These are phyloP conservation scores for Sceloporus tristichus DNA, from an alignment of 2,113 vertebrate species.

Conservation along the genomic window DNA sequence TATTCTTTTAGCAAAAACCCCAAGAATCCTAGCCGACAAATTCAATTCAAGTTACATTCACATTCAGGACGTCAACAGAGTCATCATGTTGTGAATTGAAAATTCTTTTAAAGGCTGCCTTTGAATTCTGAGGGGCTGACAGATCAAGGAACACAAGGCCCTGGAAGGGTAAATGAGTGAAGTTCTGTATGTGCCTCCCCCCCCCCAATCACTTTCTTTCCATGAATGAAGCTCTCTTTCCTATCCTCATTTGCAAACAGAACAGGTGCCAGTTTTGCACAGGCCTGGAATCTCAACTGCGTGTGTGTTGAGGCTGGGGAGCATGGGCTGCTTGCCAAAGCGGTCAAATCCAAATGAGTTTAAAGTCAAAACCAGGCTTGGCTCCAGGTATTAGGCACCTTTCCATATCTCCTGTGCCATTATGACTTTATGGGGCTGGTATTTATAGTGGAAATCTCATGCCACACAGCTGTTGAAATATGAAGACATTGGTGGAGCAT, in stretches of 20 bases:
- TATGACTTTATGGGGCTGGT: conserved; percentile 8
- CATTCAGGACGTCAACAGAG: conserved; percentile 75
- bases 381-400: conserved; percentile 22
- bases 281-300: conserved; percentile 67
- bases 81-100: conserved; percentile 75
- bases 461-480: conserved; percentile 31
- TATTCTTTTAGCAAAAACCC: conserved; percentile 66
- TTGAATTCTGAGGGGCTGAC: conserved; percentile 80
- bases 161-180: conserved; percentile 81
- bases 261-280: conserved; percentile 68
- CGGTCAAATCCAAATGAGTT: conserved; percentile 50
- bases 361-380: conserved; percentile 56
- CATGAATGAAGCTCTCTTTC: conserved; percentile 77
- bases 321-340: conserved; percentile 68
- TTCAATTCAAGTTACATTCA: conserved; percentile 75
- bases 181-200: conserved; percentile 55
- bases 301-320: background rate
- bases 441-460: conserved; percentile 25
- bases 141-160: conserved; percentile 80
- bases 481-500: background rate
- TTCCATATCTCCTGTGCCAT: background rate
- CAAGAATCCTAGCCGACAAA: conserved; percentile 72
- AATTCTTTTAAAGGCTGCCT: conserved; percentile 80
- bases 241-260: conserved; percentile 73
- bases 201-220: conserved; percentile 60